Conservation (phyloP, 2,113 vertebrate species). For the Pteruthius melanotis region DNA sequence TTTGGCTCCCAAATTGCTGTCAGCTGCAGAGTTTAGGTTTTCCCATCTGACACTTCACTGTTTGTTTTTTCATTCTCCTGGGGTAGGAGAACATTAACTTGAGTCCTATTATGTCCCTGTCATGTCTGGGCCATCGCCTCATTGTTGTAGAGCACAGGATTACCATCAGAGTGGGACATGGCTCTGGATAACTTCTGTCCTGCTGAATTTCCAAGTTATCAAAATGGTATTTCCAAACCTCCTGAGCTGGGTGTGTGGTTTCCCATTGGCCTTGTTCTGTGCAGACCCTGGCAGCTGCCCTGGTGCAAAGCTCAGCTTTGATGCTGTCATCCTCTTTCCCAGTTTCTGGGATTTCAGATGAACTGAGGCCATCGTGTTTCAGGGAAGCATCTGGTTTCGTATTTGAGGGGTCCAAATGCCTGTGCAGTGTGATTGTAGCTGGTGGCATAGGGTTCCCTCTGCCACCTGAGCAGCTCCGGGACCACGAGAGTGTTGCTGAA, state of each 20-base stretch:
- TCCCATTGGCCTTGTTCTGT: neutral
- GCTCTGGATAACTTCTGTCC: neutral
- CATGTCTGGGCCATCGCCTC: neutral
- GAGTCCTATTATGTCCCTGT: slow-evolving; percentile 4
- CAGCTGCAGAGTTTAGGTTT: slow-evolving; percentile 32
- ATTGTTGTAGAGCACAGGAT: neutral
- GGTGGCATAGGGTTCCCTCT: neutral
- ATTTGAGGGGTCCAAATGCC: neutral
- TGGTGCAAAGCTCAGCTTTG: neutral
- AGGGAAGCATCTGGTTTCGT: neutral
- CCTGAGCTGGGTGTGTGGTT: neutral
- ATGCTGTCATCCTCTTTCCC: neutral
- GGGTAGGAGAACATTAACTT: neutral
- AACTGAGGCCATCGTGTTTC: neutral
- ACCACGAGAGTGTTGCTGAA: neutral
- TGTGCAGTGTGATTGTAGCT: neutral
- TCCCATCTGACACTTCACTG: slow-evolving; percentile 34
- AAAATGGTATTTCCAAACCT: neutral
- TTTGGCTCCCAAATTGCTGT: slow-evolving; percentile 55
- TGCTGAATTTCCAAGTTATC: neutral
- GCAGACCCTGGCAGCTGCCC: neutral
- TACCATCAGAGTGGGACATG: neutral
- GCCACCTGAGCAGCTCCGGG: neutral
- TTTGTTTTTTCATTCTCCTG: slow-evolving; percentile 51
- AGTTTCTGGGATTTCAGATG: neutral